Base-by-base conservation (phyloP, 2,113 vertebrate species). In the Rana temporaria region DNA sequence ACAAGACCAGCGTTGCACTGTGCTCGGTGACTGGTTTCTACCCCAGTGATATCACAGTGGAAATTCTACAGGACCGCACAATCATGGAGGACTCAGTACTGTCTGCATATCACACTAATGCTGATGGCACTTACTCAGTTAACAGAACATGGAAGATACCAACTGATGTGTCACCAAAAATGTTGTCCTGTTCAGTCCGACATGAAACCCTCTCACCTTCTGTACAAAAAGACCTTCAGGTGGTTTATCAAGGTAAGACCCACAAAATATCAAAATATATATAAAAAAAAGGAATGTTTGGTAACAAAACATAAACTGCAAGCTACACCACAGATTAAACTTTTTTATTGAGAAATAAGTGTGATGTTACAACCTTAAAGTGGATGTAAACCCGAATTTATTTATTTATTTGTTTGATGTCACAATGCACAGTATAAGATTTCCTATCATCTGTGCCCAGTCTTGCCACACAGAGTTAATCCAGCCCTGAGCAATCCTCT, bases 21-120 rank as follows among this genome's bases (percentile, higher is more conserved):
- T 84, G 82, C 75, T 55, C 38, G 0, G 67, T 78, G 26, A n/a
- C 38, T 1, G 26, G 75, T 2, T 84, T 78, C 57, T 62, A 78
- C 56, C 82, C 82, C 1, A 30, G 6, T 8, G 15, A 34, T 42
- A 78, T 79, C 57, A 34, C 12, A 0, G 75, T 79, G 66, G 52
- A 30, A 12, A 26, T 68, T 48, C 24, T 79, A 22, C 64, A 48
- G 20, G 67, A 64, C 0, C 38, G 67, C n/a, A 12, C n/a, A 14
- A 26, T 30, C 4, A 9, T 53, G 6, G 32, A 12, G 2, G 17
- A 8, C 6, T 64, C 56, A 32, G 9, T 20, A 1, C 7, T 71
- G 8, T 19, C 75, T 0, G 2, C 0, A 4, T 34, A 2, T 30
- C 30, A 34, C 16, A 63, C 3, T 16, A 71, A 80, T 62, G 4